A percentile compares a stretch with the other conserved stretches of the same genome.
Evolutionary conservation across 2,888 invertebrate species (phyloP).

Genomic region (Brachyopa scutellaris): DNA sequence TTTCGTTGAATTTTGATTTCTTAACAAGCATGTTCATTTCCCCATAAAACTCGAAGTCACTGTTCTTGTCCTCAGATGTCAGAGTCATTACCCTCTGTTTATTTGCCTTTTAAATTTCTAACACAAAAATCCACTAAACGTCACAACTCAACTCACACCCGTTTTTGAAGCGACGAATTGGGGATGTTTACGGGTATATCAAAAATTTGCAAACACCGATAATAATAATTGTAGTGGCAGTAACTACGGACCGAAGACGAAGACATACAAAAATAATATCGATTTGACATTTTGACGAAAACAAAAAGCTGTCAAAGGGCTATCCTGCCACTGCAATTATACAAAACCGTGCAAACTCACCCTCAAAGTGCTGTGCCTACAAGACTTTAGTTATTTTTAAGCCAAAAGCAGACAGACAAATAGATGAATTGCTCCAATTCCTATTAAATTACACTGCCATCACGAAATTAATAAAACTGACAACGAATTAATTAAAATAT

Average conservation of each 20-base stretch:
- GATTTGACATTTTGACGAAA: constrained; percentile 39
- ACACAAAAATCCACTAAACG: background rate
- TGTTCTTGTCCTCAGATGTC: background rate
- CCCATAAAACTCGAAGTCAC: too few species aligned
- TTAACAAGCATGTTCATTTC: too few species aligned
- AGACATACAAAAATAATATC: constrained; percentile 15
- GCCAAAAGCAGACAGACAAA: constrained; percentile 11
- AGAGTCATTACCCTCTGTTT: constrained; percentile 9
- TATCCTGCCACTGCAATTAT: background rate
- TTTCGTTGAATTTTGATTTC: background rate
- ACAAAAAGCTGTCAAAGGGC: background rate
- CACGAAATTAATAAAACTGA: constrained; percentile 4
- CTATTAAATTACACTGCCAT: background rate
- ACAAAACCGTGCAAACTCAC: constrained; percentile 28
- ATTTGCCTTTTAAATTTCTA: background rate
- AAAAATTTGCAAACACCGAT: background rate
- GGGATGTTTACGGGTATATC: background rate
- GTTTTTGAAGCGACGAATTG: background rate
- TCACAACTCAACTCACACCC: background rate
- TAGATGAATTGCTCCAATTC: constrained; percentile 9
- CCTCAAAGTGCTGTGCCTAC: background rate
- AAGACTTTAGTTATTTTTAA: background rate
- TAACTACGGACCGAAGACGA: background rate
- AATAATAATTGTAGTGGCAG: background rate
- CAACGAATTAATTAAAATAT: constrained; percentile 32